Conservation (phyloP, 2,797 vertebrate species). For the Melanotaenia maccullochi region DNA sequence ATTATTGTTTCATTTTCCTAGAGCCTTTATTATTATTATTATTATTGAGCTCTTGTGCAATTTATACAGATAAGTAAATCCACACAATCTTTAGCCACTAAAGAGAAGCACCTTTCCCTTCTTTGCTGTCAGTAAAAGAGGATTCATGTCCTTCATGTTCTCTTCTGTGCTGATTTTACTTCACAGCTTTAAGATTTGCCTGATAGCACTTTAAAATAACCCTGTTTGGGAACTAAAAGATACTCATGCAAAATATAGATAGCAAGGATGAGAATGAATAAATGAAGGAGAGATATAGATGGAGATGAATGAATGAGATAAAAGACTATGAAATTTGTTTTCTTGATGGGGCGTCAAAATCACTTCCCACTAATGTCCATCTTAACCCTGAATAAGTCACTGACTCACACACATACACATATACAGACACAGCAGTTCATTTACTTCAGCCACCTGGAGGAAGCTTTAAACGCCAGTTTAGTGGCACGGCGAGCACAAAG, state of each 20-base stretch:
- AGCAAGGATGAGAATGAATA: constrained; percentile 47
- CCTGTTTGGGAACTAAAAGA: constrained; percentile 57
- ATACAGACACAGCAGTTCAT: constrained; percentile 39
- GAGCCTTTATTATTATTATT: neutral
- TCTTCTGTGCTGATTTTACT: constrained; percentile 20
- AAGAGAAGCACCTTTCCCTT: constrained; percentile 16
- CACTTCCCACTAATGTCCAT: constrained; percentile 68
- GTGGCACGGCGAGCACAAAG: constrained; percentile 42
- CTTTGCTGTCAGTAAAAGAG: constrained; percentile 19
- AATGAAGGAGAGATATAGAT: constrained; percentile 45
- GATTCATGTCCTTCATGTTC: constrained; percentile 31
- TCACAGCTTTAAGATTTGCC: constrained; percentile 22
- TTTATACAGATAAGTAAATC: neutral
- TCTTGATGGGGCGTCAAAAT: constrained; percentile 63
- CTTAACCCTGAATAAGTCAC: constrained; percentile 67
- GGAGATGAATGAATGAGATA: constrained; percentile 63
- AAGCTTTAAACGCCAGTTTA: constrained; percentile 66
- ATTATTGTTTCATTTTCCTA: too few relatives aligned
- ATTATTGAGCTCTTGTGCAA: neutral
- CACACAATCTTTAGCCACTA: neutral
- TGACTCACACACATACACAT: constrained; percentile 9
- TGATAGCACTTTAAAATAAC: constrained; percentile 51
- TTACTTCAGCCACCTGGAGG: constrained; percentile 59
- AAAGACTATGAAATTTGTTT: constrained; percentile 58
- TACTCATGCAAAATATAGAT: constrained; percentile 51